Evolutionary conservation across 1,140 invertebrate genomes (phyloP).

Genomic region (Heliconius hewitsoni): DNA sequence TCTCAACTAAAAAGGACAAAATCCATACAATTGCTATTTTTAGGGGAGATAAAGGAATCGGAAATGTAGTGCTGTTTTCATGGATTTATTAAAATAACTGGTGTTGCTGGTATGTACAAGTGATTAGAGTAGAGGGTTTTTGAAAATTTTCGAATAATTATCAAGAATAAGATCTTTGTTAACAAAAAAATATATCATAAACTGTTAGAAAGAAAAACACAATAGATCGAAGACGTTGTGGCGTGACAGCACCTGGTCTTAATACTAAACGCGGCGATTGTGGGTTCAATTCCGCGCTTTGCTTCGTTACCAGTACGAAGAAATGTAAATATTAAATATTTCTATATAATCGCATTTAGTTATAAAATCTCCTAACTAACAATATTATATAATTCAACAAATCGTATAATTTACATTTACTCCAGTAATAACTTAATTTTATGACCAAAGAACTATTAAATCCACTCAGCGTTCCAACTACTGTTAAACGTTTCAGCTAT

Average conservation of each 20-base stretch:
- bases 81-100: neutral
- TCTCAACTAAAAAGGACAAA: neutral
- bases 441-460: constrained; percentile 6
- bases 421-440: constrained; percentile 7
- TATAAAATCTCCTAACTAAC: neutral
- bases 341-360: neutral
- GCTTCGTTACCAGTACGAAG: no score
- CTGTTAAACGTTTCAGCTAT: constrained; percentile 14
- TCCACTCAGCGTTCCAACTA: constrained; percentile 11
- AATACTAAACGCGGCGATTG: no score
- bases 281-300: no score
- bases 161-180: no score
- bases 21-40: neutral
- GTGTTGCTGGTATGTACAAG: no score
- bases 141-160: no score
- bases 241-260: no score
- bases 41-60: neutral
- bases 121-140: no score
- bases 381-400: neutral
- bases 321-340: no score
- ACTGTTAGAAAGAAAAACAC: no score
- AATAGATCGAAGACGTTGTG: no score
- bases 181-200: no score
- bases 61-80: neutral
- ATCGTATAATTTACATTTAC: neutral